Evolutionary conservation across 2,888 invertebrate genomes (phyloP), one percentile per base, ranked within the genome.

Genomic region (Drosophila pseudotalamancana): DNA sequence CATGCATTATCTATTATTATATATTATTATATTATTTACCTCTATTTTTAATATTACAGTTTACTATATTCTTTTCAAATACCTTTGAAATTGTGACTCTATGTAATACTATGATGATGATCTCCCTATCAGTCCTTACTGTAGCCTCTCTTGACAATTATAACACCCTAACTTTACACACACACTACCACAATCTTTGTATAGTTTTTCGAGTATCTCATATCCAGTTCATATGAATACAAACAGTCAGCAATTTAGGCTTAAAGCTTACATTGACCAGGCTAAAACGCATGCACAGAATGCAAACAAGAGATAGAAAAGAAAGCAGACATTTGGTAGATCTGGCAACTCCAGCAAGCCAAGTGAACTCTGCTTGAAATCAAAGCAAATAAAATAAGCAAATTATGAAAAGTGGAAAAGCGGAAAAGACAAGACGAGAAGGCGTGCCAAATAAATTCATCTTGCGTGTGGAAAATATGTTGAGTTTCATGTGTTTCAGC

Each of bases 301-400:
- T 55, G 34, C 31, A 45, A 25, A 42, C n/a, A 31, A 29, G 16
- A 48, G 62, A 51, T 50, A 43, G 31, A 18, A 16, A 4, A 14
- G 18, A 32, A n/a, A 18, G 6, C 11, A 25, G 14, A 11, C 12
- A 60, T 46, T 46, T 59, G 55, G 49, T n/a, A 48, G 42, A 43
- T 16, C 21, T 59, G 46, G n/a, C 29, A 42, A 42, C 40, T 37
- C 14, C 23, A 34, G 25, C 42, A 23, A 51, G 43, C 60, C 45
- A 40, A 49, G 43, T 27, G 29, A 14, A 61, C 23, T 55, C 25
- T 16, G 18, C 37, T 53, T 32, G 49, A 71, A 75, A 82, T 69
- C 70, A 65, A 67, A 71, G 62, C 57, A 74, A 78, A 83, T 76
- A 81, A 83, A 77, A 77, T 77, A 77, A 68, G 75, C 57, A 79